These are phyloP conservation scores for Nanorana parkeri DNA, from an alignment of 2,113 vertebrate species.

Conservation along the genomic window DNA sequence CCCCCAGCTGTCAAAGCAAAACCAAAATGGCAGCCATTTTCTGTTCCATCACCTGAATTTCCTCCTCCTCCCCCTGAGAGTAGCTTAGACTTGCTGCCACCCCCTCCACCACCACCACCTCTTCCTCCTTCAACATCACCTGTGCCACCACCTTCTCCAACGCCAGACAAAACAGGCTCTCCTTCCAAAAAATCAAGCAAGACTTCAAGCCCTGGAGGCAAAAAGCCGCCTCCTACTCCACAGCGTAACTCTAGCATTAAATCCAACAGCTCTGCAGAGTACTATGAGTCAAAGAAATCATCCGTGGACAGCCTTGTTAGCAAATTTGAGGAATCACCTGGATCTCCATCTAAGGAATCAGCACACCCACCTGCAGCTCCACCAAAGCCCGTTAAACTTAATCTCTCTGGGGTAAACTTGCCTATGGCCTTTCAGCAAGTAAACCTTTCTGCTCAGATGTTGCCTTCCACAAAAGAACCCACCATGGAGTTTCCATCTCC, in stretches of 20 bases:
- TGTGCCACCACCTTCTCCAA: conserved; percentile 70
- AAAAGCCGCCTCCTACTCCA: conserved; percentile 89
- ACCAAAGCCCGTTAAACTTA: conserved; percentile 94
- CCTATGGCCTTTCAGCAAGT: conserved; percentile 80
- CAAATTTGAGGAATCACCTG: conserved; percentile 78
- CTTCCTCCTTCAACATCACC: conserved; percentile 77
- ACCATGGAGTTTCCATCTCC: conserved; percentile 86
- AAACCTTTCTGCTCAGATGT: conserved; percentile 59
- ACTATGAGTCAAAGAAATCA: conserved; percentile 83
- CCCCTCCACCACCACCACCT: conserved; percentile 68
- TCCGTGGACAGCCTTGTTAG: conserved; percentile 88
- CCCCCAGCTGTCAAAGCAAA: conserved; percentile 93
- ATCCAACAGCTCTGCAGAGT: conserved; percentile 74
- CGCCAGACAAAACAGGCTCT: conserved; percentile 76
- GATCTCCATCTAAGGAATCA: conserved; percentile 81
- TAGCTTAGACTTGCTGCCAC: conserved; percentile 80
- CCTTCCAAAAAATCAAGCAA: conserved; percentile 77
- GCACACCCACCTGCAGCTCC: conserved; percentile 79
- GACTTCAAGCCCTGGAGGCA: conserved; percentile 78
- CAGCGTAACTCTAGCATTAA: conserved; percentile 92
- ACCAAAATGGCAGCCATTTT: conserved; percentile 89
- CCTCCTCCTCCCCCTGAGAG: conserved; percentile 90
- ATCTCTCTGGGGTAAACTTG: conserved; percentile 80
- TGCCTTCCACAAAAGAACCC: conserved; percentile 71
- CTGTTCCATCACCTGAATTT: conserved; percentile 81